Percentiles rank a stretch among this genome's conserved stretches.
phyloP scores from a whole-genome alignment of 2,797 vertebrate genomes.

The Molossus alvarezi region DNA sequence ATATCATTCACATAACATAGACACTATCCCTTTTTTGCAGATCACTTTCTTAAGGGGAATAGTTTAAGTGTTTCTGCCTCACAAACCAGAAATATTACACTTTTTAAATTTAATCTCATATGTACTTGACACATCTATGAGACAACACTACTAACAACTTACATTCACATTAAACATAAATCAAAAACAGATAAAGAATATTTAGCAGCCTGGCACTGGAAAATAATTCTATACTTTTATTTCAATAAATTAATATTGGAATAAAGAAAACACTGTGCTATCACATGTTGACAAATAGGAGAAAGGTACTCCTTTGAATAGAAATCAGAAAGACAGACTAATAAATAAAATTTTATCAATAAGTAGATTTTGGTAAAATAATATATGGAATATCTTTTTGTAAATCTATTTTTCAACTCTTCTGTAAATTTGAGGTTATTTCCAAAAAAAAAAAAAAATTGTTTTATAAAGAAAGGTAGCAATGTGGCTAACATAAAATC shows the following conservation, averaged over 20 bases:
- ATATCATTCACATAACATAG: neutral
- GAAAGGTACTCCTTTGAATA: constrained; percentile 51
- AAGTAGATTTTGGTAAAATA: neutral
- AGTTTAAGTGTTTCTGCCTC: constrained; percentile 54
- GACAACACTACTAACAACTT: neutral
- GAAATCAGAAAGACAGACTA: neutral
- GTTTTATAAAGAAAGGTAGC: neutral
- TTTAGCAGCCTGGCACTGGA: neutral
- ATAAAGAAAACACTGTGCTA: neutral
- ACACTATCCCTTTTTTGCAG: neutral
- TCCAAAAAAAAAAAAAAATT: neutral
- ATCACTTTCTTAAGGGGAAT: neutral
- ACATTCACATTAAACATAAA: constrained; percentile 68
- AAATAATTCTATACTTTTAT: neutral
- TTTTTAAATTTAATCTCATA: constrained; percentile 72
- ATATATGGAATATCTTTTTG: neutral
- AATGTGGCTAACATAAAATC: neutral
- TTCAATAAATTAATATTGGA: neutral
- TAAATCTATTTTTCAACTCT: neutral
- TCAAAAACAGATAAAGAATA: constrained; percentile 30
- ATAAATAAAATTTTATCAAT: neutral
- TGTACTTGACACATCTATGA: neutral
- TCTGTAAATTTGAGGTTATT: neutral
- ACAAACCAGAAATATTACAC: constrained; percentile 35
- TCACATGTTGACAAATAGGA: neutral